Evolutionary conservation across 2,888 invertebrate species (phyloP), one percentile per base, ranked within the genome.

Genomic region (Perizoma affinitatum): DNA sequence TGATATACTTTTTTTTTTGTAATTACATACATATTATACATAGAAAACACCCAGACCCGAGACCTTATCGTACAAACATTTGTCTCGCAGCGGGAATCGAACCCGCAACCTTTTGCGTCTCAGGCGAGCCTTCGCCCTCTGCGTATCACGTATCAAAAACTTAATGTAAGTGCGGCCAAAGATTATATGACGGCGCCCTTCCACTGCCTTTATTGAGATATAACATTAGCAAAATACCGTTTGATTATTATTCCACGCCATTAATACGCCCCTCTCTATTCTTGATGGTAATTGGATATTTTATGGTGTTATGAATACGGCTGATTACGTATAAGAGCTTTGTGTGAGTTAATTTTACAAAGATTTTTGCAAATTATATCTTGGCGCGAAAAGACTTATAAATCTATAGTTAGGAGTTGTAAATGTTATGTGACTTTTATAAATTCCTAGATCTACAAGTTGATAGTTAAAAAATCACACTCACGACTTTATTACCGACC

Each of bases 331-430:
- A 75, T 73, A 75, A 66, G 74, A 70, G 75, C 84, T 85, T 85
- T 84, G 84, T 82, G 72, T 72, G 76, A 78, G 80, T 81, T 82
- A n/a, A n/a, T 86, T 87, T 83, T 78, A 80, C 86, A 87, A 88
- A 88, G 85, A 80, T 80, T 74, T 78, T 84, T 80, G 83, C 80
- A 90, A 87, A 90, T 90, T 89, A 85, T 88, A 84, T 83, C 86
- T 79, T 77, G 66, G 74, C 80, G 82, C 76, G 75, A 80, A 75
- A 73, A 79, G 77, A 80, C 85, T 89, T 90, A 90, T 90, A 90
- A 88, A 83, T 90, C 89, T 87, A 83, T 88, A 87, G n/a, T n/a
- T n/a, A 85, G 82, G 83, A 83, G 87, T 78, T 87, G 85, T 88
- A 88, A 84, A 82, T 85, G 83, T 82, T 82, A 82, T 85, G 83